Conservation (phyloP, 2,888 invertebrate genomes). For the Dyspetes luteomarginatus region DNA sequence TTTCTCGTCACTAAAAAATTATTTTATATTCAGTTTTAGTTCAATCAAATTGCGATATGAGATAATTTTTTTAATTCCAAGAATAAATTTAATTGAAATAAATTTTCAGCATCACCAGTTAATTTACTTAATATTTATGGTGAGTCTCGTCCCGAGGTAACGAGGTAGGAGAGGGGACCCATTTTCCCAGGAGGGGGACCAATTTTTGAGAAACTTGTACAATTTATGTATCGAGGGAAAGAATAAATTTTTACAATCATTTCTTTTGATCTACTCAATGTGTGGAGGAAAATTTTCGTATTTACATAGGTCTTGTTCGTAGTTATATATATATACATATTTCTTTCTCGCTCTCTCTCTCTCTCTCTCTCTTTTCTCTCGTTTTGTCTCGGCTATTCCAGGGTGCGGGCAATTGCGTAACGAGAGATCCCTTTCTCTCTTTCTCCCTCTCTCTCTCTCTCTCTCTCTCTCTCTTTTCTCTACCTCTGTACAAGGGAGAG, state of each 20-base stretch:
- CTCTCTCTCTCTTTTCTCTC: not conserved
- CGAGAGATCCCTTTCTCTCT: slow-evolving; percentile 57
- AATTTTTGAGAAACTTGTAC: slow-evolving; percentile 49
- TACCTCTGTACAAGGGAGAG: not conserved
- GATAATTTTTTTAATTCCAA: too few relatives aligned
- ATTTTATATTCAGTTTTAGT: too few relatives aligned
- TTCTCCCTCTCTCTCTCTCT: not conserved
- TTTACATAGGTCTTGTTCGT: slow-evolving; percentile 69
- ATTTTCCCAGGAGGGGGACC: not conserved
- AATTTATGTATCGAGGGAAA: slow-evolving; percentile 41
- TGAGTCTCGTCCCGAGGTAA: too few relatives aligned
- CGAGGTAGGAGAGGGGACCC: not conserved
- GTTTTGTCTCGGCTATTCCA: slow-evolving; percentile 39
- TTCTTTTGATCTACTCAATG: slow-evolving; percentile 53
- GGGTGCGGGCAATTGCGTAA: slow-evolving; percentile 70
- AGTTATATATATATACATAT: too few relatives aligned
- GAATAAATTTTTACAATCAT: slow-evolving; percentile 72
- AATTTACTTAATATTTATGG: too few relatives aligned
- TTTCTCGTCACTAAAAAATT: too few relatives aligned
- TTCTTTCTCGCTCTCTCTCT: slow-evolving; percentile 1
- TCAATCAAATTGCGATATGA: too few relatives aligned
- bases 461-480: slow-evolving; percentile 3
- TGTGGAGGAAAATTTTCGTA: slow-evolving; percentile 43
- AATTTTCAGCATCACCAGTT: too few relatives aligned
- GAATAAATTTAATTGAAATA: too few relatives aligned